phyloP scores from a whole-genome alignment of 2,888 invertebrate species.

The Diarsia brunnea region DNA sequence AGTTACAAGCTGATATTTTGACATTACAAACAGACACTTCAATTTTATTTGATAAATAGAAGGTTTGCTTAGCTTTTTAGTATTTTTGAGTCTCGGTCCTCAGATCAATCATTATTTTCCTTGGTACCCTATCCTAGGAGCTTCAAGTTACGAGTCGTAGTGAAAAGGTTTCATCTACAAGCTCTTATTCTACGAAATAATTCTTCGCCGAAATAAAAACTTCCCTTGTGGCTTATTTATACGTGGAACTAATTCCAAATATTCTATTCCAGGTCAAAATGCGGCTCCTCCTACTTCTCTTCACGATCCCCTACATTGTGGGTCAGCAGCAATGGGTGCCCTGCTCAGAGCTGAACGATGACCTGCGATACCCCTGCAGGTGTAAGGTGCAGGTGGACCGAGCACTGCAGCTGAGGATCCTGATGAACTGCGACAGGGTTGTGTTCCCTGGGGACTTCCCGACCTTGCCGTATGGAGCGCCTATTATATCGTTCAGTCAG shows the following conservation, averaged over 20 bases:
- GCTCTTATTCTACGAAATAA: neutral
- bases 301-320: slow-evolving; percentile 76
- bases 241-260: neutral
- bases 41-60: too few relatives aligned
- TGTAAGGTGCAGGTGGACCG: slow-evolving; percentile 89
- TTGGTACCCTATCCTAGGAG: neutral
- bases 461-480: slow-evolving; percentile 94
- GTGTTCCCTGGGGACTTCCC: slow-evolving; percentile 95
- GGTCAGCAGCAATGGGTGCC: slow-evolving; percentile 92
- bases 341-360: slow-evolving; percentile 94
- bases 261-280: slow-evolving; percentile 75
- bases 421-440: slow-evolving; percentile 95
- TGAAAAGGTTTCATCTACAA: neutral
- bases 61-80: neutral
- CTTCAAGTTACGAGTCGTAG: neutral
- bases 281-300: slow-evolving; percentile 81
- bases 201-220: neutral
- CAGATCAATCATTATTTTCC: neutral
- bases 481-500: slow-evolving; percentile 95
- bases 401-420: slow-evolving; percentile 88
- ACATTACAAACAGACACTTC: too few relatives aligned
- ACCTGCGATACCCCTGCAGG: slow-evolving; percentile 94
- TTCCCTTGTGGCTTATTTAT: neutral
- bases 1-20: too few relatives aligned
- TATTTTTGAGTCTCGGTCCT: neutral